A percentile compares a stretch with the other conserved stretches of the same genome.
Evolutionary conservation across 2,888 invertebrate genomes (phyloP).

Genomic region (Caenorhabditis sp.): DNA sequence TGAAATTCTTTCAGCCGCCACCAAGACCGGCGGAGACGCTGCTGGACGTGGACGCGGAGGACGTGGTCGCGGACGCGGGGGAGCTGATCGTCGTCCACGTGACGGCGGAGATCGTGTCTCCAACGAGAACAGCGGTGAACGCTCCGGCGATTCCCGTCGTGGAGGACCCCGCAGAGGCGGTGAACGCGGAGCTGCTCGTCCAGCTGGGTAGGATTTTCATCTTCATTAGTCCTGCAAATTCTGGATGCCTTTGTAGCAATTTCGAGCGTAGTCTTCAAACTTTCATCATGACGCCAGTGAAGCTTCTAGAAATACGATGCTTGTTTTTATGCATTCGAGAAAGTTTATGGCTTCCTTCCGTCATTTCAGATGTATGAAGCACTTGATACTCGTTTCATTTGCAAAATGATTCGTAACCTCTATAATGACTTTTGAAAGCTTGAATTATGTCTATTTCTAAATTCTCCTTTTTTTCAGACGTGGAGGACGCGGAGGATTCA

Average conservation of each 20-base stretch:
- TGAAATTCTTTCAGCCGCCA: slow-evolving; percentile 20
- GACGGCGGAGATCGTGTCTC: slow-evolving; percentile 57
- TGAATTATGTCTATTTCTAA: too few species aligned
- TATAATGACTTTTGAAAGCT: background rate
- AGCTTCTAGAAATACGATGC: too few species aligned
- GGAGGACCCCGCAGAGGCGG: slow-evolving; percentile 73
- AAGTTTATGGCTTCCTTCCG: too few species aligned
- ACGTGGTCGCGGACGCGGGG: slow-evolving; percentile 78
- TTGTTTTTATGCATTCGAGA: too few species aligned
- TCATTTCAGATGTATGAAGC: too few species aligned
- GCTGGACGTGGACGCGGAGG: slow-evolving; percentile 75
- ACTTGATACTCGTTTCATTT: too few species aligned
- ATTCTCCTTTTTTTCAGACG: slow-evolving; percentile 64
- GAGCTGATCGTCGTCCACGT: slow-evolving; percentile 68
- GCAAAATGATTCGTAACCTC: too few species aligned
- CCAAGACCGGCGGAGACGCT: slow-evolving; percentile 61
- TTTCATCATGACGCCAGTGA: too few species aligned
- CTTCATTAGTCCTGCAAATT: too few species aligned
- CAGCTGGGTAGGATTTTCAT: slow-evolving; percentile 54
- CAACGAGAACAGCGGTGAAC: slow-evolving; percentile 60
- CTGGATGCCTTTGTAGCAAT: too few species aligned
- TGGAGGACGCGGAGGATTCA: slow-evolving; percentile 71
- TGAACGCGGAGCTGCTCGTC: slow-evolving; percentile 67
- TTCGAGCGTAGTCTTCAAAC: too few species aligned
- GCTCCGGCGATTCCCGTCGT: slow-evolving; percentile 69